Evolutionary conservation across 2,888 invertebrate species (phyloP).

Genomic region (Quadroppia sp.): DNA sequence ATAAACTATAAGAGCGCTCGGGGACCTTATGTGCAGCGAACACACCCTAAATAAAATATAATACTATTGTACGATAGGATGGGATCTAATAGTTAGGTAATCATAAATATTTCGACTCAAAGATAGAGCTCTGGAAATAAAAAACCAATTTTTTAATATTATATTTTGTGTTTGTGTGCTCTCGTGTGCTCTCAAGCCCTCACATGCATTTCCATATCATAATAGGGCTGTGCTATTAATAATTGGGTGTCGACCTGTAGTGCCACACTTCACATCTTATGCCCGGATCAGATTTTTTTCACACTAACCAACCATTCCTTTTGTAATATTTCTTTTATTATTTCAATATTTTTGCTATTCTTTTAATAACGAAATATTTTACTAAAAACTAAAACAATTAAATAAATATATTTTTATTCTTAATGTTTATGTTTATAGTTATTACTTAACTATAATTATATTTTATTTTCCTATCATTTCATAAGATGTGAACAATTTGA

Average conservation of each 20-base stretch:
- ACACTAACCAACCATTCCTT: neutral
- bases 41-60: slow-evolving; percentile 25
- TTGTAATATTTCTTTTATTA: neutral
- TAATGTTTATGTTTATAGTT: too few relatives aligned
- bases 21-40: neutral
- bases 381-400: too few relatives aligned
- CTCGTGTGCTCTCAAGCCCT: too few relatives aligned
- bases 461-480: too few relatives aligned
- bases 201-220: neutral
- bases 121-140: too few relatives aligned
- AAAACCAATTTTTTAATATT: too few relatives aligned
- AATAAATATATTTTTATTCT: too few relatives aligned
- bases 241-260: slow-evolving; percentile 16
- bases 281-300: neutral
- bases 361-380: neutral
- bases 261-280: neutral
- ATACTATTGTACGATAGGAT: slow-evolving; percentile 6
- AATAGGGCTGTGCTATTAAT: neutral
- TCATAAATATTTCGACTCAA: too few relatives aligned
- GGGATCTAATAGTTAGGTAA: neutral
- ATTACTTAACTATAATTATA: too few relatives aligned
- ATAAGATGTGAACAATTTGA: too few relatives aligned
- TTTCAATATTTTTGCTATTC: neutral
- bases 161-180: too few relatives aligned
- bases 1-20: neutral